Conservation (phyloP, 1,140 invertebrate genomes). For the Orius insidiosus region DNA sequence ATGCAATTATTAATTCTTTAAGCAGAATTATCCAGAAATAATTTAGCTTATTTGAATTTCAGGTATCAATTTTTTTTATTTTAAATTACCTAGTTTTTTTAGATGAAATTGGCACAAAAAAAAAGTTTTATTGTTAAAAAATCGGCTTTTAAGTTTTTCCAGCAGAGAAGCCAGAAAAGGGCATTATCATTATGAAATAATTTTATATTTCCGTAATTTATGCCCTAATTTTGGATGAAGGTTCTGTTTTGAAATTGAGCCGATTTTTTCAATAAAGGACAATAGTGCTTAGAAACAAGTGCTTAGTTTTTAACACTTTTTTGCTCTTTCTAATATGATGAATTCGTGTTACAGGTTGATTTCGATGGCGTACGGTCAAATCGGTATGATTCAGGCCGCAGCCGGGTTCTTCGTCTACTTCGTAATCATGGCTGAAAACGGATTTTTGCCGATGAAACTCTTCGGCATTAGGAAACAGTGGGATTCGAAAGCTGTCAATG, state of each 20-base stretch:
- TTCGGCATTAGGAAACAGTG: slow-evolving; percentile 86
- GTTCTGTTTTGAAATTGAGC: too few species aligned
- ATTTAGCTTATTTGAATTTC: too few species aligned
- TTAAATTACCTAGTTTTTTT: too few species aligned
- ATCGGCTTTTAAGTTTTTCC: too few species aligned
- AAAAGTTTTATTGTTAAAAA: too few species aligned
- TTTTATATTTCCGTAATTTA: too few species aligned
- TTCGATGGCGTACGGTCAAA: slow-evolving; percentile 95
- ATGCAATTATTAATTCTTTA: slow-evolving; percentile 6
- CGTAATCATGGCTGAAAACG: slow-evolving; percentile 97
- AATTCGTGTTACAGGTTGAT: slow-evolving; percentile 50
- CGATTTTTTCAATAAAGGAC: slow-evolving; percentile 2
- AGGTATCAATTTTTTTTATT: too few species aligned
- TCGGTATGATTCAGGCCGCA: slow-evolving; percentile 98
- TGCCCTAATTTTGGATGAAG: too few species aligned
- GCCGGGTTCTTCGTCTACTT: slow-evolving; percentile 99
- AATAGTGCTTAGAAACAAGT: slow-evolving; percentile 10
- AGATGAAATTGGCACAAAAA: too few species aligned
- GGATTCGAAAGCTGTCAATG: slow-evolving; percentile 92
- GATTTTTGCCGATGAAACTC: slow-evolving; percentile 70
- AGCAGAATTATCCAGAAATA: not conserved
- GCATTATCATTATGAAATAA: too few species aligned
- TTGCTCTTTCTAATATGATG: slow-evolving; percentile 1
- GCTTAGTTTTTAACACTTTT: slow-evolving; percentile 1
- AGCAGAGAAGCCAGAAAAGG: too few species aligned